Percentiles rank a stretch among this genome's conserved stretches.
These are phyloP conservation scores for Macrobrachium rosenbergii DNA, from an alignment of 1,140 invertebrate species.

Conservation along the genomic window DNA sequence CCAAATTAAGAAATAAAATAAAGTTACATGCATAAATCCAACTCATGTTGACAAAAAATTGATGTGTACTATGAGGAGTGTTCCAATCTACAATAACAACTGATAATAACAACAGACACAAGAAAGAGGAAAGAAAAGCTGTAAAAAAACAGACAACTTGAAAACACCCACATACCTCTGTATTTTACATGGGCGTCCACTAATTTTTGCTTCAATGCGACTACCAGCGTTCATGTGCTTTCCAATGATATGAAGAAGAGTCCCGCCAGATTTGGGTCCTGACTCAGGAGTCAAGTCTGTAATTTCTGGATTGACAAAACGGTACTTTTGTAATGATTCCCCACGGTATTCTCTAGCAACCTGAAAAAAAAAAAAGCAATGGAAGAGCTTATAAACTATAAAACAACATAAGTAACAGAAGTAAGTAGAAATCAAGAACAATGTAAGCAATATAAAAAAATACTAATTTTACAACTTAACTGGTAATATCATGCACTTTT, in stretches of 20 bases:
- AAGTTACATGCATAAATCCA: too few relatives aligned
- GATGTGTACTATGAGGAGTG: too few relatives aligned
- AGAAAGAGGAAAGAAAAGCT: background rate
- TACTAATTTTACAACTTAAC: too few relatives aligned
- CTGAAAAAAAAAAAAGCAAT: conserved; percentile 1
- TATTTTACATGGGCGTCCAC: conserved; percentile 87
- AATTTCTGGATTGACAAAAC: conserved; percentile 90
- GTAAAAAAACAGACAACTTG: too few relatives aligned
- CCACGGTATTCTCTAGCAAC: conserved; percentile 83
- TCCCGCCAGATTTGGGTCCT: conserved; percentile 95
- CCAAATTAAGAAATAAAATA: too few relatives aligned
- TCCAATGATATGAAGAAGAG: conserved; percentile 88
- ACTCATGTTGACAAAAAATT: too few relatives aligned
- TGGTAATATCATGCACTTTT: too few relatives aligned
- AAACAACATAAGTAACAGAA: background rate
- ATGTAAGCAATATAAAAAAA: too few relatives aligned
- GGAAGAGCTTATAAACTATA: background rate
- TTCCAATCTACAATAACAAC: too few relatives aligned
- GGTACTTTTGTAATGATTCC: conserved; percentile 85
- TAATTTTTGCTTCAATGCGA: conserved; percentile 89
- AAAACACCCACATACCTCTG: conserved; percentile 20
- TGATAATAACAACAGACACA: background rate
- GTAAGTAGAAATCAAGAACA: too few relatives aligned
- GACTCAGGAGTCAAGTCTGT: conserved; percentile 86
- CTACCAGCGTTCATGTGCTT: conserved; percentile 95